Base-by-base conservation (phyloP, 30 jellyfish, hydroid and myxozoan species). In the Turritopsis dohrnii region DNA sequence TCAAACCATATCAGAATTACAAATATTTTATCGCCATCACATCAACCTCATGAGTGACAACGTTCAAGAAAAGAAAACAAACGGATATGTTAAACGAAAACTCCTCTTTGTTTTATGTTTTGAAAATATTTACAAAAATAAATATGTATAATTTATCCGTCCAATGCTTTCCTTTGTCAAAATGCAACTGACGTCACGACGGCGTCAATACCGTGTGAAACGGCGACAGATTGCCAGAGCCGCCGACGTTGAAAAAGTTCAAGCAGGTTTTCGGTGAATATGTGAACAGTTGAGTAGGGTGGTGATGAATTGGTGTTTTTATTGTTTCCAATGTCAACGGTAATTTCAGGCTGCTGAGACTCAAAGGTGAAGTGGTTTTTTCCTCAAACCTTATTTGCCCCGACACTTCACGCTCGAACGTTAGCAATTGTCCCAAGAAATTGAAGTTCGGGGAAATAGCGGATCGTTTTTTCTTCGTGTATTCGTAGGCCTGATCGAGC, bases 401-500 rank as follows among this genome's bases (percentile, higher is more conserved):
- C 13, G 24, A 1, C 13, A 74, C 53, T 74, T 74, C 83, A 8
- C 83, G 53, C 23, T 90, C 96, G 1, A 90, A 76, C 28, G 90
- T 71, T 30, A 90, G 90, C 29, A 90, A 74, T 25, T 90, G 96
- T 28, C 96, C 96, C 8, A 90, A 85, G 79, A 90, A 90, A 60
- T 82, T 85, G 83, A 90, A 90, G 66, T 90, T 90, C 21, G 96
- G 96, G 27, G 96, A 90, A 0, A 90, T 90, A 52, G 69, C 65
- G 21, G 91, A 31, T 71, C 91, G 84, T 52, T 66, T 81, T 72
- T 75, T 77, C 79, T 90, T 90, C 80, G 88, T 81, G 76, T 75
- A 90, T 27, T 90, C 96, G 82, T 90, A 90, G 0, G 96, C 96
- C 20, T 85, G 91, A 66, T 90, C 96, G 18, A 90, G 71, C 20